Evolutionary conservation across 2,797 vertebrate species (phyloP), one percentile per base, ranked within the genome.

Genomic region (Centroberyx gerrardi): DNA sequence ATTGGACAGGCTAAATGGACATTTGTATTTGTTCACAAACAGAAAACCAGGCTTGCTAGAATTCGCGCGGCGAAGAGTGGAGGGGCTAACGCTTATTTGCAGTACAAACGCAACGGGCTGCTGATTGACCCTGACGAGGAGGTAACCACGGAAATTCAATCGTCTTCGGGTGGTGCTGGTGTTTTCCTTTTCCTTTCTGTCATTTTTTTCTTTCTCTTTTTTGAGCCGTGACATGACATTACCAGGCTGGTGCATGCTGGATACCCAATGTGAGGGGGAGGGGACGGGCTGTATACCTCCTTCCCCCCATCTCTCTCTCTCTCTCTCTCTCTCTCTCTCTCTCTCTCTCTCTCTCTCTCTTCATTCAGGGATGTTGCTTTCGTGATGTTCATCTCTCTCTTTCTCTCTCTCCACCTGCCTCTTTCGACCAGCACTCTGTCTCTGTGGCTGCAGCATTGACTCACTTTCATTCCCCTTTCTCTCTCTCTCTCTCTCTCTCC

Each of bases 1-100:
- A 63, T 40, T 64, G 60, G 61, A 46, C 62, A 52, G 72, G 87
- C 81, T 92, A 84, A 90, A 92, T 48, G 29, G 52, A 69, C 40
- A 44, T 90, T 70, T 93, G 88, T 92, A 68, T 95, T 2, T 94
- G 90, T 93, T 74, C 91, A 86, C 90, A 76, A 85, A 76, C 93
- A 98, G 97, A 99, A 98, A 97, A 94, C 96, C 83, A 95, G 96
- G 87, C 96, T 98, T 38, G 96, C 96, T 87, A 96, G 97, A 89
- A 97, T 98, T 91, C 92, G 76, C 0, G 96, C 94, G 2, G 93
- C 95, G 80, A 98, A 97, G 94, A 97, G 89, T 0, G 95, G 96
- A 80, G 97, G 96, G 0, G 91, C 96, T 78, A 97, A 94, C 15
- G 96, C 97, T 77, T 97, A 96, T 94, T 95, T 97, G 96, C 96